A percentile compares a stretch with the other conserved stretches of the same genome.
Evolutionary conservation across 2,888 invertebrate species (phyloP).

Genomic region (Coenonympha arcania): DNA sequence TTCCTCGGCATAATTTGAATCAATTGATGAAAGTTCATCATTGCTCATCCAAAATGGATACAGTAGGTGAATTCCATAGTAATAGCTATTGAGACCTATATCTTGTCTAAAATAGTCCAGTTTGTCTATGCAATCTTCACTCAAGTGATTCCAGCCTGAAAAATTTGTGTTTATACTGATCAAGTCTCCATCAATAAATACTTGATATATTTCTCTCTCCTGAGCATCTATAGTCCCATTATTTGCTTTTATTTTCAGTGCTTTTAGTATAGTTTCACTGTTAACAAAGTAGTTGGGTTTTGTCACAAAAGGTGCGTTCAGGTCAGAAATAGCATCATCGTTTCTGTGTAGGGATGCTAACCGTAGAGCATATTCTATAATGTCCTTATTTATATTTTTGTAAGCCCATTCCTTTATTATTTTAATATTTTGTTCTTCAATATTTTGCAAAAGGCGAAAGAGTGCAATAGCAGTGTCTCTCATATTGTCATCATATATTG

Average conservation of each 20-base stretch:
- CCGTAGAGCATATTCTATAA: slow-evolving; percentile 63
- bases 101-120: slow-evolving; percentile 79
- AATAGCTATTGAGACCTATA: slow-evolving; percentile 74
- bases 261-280: slow-evolving; percentile 54
- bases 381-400: slow-evolving; percentile 62
- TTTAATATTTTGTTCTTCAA: slow-evolving; percentile 48
- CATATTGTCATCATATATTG: slow-evolving; percentile 63
- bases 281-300: slow-evolving; percentile 62
- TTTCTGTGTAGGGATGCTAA: slow-evolving; percentile 56
- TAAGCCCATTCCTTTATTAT: slow-evolving; percentile 54
- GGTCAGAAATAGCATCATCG: slow-evolving; percentile 39
- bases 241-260: slow-evolving; percentile 44
- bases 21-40: slow-evolving; percentile 52
- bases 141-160: slow-evolving; percentile 68
- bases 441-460: slow-evolving; percentile 56
- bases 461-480: slow-evolving; percentile 61
- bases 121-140: slow-evolving; percentile 62
- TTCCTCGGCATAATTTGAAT: slow-evolving; percentile 54
- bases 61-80: slow-evolving; percentile 71
- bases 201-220: slow-evolving; percentile 42
- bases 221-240: slow-evolving; percentile 34
- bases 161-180: slow-evolving; percentile 57
- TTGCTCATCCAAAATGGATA: slow-evolving; percentile 76
- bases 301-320: slow-evolving; percentile 61
- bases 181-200: slow-evolving; percentile 36